phyloP scores from a whole-genome alignment of 2,888 invertebrate species.

The Macrosoma leucophasiata region DNA sequence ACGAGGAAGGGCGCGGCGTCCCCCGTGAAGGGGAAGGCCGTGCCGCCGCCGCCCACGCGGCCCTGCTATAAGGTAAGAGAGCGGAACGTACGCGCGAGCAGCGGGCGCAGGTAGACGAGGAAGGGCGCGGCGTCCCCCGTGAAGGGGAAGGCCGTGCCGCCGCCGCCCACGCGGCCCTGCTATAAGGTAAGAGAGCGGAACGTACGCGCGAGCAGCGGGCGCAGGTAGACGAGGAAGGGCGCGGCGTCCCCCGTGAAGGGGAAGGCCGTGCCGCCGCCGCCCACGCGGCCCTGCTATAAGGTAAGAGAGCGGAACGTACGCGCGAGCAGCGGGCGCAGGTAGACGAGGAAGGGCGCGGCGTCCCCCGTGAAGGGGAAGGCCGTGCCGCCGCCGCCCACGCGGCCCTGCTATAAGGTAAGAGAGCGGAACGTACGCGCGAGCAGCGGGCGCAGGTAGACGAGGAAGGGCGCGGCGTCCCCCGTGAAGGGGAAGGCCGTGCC shows the following conservation, averaged over 20 bases:
- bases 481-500: constrained; percentile 53
- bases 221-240: constrained; percentile 48
- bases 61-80: too few relatives aligned
- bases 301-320: too few relatives aligned
- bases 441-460: constrained; percentile 41
- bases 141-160: constrained; percentile 52
- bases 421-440: constrained; percentile 18
- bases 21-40: constrained; percentile 52
- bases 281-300: too few relatives aligned
- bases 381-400: constrained; percentile 45
- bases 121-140: constrained; percentile 47
- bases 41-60: constrained; percentile 46
- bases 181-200: too few relatives aligned
- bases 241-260: constrained; percentile 51
- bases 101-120: constrained; percentile 42
- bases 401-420: too few relatives aligned
- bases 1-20: constrained; percentile 55
- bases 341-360: constrained; percentile 46
- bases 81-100: constrained; percentile 12
- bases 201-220: constrained; percentile 21
- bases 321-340: constrained; percentile 32
- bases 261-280: constrained; percentile 47
- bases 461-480: constrained; percentile 46
- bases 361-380: constrained; percentile 55
- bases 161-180: too few relatives aligned